Evolutionary conservation across 1,140 invertebrate genomes (phyloP).

Genomic region (Drosophila triauraria): DNA sequence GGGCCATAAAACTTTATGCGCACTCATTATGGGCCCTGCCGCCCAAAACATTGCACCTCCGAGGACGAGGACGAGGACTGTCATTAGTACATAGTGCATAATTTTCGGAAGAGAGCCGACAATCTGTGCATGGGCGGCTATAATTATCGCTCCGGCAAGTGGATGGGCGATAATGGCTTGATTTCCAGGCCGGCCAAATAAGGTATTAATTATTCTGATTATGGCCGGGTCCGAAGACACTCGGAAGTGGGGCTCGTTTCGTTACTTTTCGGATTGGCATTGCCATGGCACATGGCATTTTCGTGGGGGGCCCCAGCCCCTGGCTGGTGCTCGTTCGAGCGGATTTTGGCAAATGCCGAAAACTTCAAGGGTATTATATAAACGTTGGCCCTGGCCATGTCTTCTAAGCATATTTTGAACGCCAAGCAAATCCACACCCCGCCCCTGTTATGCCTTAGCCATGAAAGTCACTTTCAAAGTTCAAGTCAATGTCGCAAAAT

Average conservation of each 20-base stretch:
- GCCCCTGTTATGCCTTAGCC: conserved; percentile 14
- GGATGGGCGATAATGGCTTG: conserved; percentile 67
- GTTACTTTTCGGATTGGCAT: conserved; percentile 19
- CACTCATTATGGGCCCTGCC: conserved; percentile 43
- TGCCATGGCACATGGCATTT: conserved; percentile 34
- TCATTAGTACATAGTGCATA: conserved; percentile 57
- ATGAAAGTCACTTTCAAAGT: conserved; percentile 67
- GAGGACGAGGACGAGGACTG: conserved; percentile 36
- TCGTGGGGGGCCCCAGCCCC: conserved; percentile 7
- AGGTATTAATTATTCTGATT: conserved; percentile 73
- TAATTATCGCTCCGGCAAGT: conserved; percentile 67
- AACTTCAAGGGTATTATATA: conserved; percentile 72
- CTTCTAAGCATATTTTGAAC: conserved; percentile 66
- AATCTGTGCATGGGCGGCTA: conserved; percentile 55
- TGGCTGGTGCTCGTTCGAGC: conserved; percentile 31
- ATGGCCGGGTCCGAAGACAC: conserved; percentile 41
- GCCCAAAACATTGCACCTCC: conserved; percentile 45
- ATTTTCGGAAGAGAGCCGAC: conserved; percentile 37
- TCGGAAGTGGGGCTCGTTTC: conserved; percentile 20
- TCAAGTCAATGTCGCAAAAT: conserved; percentile 79
- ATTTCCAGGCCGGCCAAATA: conserved; percentile 56
- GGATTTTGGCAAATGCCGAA: conserved; percentile 70
- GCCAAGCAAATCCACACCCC: conserved; percentile 38
- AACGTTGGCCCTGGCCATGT: conserved; percentile 65
- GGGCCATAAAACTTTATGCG: conserved; percentile 65